Conservation (phyloP, 2,888 invertebrate species). For the Acronicta psi region DNA sequence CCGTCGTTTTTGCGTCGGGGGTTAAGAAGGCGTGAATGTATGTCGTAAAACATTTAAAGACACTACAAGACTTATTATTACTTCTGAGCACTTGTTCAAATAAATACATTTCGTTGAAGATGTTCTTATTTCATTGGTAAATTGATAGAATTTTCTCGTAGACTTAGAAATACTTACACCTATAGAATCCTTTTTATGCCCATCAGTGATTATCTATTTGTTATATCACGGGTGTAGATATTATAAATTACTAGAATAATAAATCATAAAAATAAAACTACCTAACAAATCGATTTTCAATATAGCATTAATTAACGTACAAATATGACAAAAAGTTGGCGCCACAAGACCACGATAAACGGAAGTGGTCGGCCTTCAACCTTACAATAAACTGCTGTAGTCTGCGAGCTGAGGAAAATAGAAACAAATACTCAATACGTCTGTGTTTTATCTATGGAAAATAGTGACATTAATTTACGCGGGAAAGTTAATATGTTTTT, state of each 20-base stretch:
- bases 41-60: too few species aligned
- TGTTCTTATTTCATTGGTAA: too few species aligned
- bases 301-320: constrained; percentile 26
- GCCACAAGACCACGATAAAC: constrained; percentile 59
- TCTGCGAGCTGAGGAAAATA: constrained; percentile 24
- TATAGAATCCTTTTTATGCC: too few species aligned
- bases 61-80: too few species aligned
- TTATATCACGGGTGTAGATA: constrained; percentile 8
- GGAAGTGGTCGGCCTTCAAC: constrained; percentile 66
- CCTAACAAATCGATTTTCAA: constrained; percentile 36
- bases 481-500: constrained; percentile 4
- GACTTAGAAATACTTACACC: too few species aligned
- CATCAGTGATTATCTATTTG: neutral
- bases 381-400: constrained; percentile 29
- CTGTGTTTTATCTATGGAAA: constrained; percentile 27
- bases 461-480: constrained; percentile 30
- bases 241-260: constrained; percentile 23
- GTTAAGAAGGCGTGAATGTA: too few species aligned
- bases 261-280: constrained; percentile 29
- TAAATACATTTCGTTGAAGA: too few species aligned
- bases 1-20: too few species aligned
- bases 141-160: too few species aligned
- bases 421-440: constrained; percentile 11
- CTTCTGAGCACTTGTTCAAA: too few species aligned
- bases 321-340: constrained; percentile 66